phyloP scores from a whole-genome alignment of 1,140 invertebrate genomes.

The Drosophila pandora region DNA sequence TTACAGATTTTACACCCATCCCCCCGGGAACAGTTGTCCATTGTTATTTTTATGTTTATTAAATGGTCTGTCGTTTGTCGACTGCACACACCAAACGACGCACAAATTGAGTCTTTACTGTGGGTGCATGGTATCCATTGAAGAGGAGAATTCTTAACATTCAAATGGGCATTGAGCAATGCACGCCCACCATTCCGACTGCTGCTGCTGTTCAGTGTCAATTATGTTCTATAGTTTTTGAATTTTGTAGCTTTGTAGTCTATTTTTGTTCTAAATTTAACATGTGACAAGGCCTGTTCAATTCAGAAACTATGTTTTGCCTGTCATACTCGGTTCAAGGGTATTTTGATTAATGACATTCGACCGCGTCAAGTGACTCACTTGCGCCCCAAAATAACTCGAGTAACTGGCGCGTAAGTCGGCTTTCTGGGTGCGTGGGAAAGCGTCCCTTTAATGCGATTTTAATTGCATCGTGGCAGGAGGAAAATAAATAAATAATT shows the following conservation, averaged over 20 bases:
- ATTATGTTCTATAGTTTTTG: constrained; percentile 43
- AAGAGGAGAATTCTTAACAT: constrained; percentile 53
- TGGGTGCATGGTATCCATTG: constrained; percentile 28
- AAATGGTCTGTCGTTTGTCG: constrained; percentile 46
- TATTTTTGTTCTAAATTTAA: constrained; percentile 68
- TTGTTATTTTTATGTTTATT: constrained; percentile 59
- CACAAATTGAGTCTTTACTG: constrained; percentile 67
- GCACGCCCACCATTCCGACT: constrained; percentile 50
- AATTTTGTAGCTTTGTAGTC: constrained; percentile 18
- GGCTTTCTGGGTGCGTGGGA: constrained; percentile 53
- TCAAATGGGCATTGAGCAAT: constrained; percentile 63
- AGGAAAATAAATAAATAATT: constrained; percentile 28
- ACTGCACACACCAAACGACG: constrained; percentile 35
- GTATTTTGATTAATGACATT: constrained; percentile 72
- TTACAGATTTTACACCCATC: not conserved
- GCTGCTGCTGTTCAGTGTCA: constrained; percentile 23
- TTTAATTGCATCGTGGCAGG: constrained; percentile 60
- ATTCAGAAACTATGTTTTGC: constrained; percentile 46
- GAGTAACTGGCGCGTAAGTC: not conserved
- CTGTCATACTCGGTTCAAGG: constrained; percentile 71
- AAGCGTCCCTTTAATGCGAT: constrained; percentile 66
- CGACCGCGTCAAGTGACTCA: constrained; percentile 50
- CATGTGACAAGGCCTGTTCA: constrained; percentile 54
- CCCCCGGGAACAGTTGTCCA: constrained; percentile 16
- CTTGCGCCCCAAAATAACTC: not conserved